Conservation (phyloP, 2,888 invertebrate genomes). For the Tenthredo amoena region DNA sequence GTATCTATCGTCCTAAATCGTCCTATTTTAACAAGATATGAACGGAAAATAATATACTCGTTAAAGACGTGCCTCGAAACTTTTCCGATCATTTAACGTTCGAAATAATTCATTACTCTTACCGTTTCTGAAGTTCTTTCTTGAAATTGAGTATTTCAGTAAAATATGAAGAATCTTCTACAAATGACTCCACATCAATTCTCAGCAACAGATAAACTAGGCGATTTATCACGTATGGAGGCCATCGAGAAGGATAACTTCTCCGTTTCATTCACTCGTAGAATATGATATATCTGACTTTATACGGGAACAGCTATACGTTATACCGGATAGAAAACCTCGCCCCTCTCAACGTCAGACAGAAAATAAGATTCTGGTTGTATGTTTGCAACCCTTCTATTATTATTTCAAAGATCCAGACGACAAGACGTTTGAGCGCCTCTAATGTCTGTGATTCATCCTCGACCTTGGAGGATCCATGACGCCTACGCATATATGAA, state of each 20-base stretch:
- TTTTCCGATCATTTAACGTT: not conserved
- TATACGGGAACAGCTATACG: not conserved
- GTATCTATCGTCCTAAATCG: too few relatives aligned
- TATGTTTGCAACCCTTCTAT: not conserved
- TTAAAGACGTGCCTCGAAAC: not conserved
- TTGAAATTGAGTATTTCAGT: not conserved
- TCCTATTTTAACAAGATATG: not conserved
- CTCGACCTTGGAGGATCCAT: slow-evolving; percentile 27
- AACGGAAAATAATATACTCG: not conserved
- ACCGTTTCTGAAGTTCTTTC: not conserved
- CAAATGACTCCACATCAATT: not conserved
- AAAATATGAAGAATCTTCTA: not conserved
- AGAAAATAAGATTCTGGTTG: not conserved
- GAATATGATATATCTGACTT: not conserved
- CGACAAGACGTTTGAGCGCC: slow-evolving; percentile 25
- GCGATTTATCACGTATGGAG: too few relatives aligned
- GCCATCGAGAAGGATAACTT: not conserved
- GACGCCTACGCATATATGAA: slow-evolving; percentile 30
- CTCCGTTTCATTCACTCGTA: not conserved
- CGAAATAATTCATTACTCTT: not conserved
- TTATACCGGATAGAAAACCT: not conserved
- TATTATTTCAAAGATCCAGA: slow-evolving; percentile 6
- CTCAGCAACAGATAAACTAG: too few relatives aligned
- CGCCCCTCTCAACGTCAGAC: not conserved
- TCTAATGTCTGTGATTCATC: slow-evolving; percentile 28